Evolutionary conservation across 2,797 vertebrate genomes (phyloP).

Genomic region (Delichon dasypus): DNA sequence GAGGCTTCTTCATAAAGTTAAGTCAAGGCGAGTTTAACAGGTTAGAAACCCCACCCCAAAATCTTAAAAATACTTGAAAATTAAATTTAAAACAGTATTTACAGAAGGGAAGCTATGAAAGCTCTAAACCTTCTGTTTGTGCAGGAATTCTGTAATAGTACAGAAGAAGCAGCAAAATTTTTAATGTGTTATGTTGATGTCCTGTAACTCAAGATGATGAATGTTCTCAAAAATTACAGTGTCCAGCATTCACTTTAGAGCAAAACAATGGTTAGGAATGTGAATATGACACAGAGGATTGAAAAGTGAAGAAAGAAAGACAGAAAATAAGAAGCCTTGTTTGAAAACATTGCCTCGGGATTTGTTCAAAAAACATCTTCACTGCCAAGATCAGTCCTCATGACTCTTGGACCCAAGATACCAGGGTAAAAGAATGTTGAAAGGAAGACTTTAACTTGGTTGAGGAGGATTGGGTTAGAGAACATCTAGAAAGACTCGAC

Average conservation of each 20-base stretch:
- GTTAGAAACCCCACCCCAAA: fast-evolving
- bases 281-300: not conserved
- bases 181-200: not conserved
- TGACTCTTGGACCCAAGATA: not conserved
- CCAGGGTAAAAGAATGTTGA: not conserved
- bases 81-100: not conserved
- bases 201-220: not conserved
- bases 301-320: not conserved
- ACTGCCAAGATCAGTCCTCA: not conserved
- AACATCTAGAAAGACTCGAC: not conserved
- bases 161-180: not conserved
- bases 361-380: not conserved
- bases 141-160: not conserved
- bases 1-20: not conserved
- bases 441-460: not conserved
- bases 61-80: not conserved
- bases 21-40: not conserved
- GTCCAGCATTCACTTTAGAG: not conserved
- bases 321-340: not conserved
- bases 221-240: not conserved
- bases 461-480: not conserved
- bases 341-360: not conserved
- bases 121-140: not conserved
- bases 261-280: not conserved
- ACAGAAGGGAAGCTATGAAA: not conserved